Conservation (phyloP, 2,888 invertebrate genomes). For the Allophyes oxyacanthae region DNA sequence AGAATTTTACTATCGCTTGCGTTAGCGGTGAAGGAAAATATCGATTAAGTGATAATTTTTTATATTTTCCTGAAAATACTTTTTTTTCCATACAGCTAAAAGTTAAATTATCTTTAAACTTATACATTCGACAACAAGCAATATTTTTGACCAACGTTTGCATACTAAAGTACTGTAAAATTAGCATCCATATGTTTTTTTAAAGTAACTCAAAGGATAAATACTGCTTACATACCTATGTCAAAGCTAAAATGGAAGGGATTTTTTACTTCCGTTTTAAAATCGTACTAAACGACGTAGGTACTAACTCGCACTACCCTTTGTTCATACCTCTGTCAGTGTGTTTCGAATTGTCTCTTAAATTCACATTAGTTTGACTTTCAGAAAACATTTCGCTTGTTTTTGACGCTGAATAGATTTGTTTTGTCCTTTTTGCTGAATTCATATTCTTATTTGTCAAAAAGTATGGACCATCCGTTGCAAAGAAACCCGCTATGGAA, state of each 20-base stretch:
- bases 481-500: too few species aligned
- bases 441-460: too few species aligned
- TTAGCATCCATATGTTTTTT: slow-evolving; percentile 41
- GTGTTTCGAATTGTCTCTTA: slow-evolving; percentile 39
- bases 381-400: background rate
- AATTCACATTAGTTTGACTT: slow-evolving; percentile 29
- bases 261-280: slow-evolving; percentile 52
- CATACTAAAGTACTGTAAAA: slow-evolving; percentile 10
- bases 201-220: slow-evolving; percentile 54
- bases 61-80: too few species aligned
- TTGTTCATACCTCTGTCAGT: slow-evolving; percentile 42
- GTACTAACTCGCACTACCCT: slow-evolving; percentile 52
- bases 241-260: slow-evolving; percentile 65
- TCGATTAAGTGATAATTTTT: too few species aligned
- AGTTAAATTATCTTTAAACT: too few species aligned
- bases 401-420: background rate
- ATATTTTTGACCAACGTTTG: too few species aligned
- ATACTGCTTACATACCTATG: slow-evolving; percentile 64
- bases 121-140: too few species aligned
- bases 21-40: too few species aligned
- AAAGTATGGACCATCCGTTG: too few species aligned
- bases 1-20: too few species aligned
- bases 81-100: too few species aligned
- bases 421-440: too few species aligned
- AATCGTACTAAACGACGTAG: slow-evolving; percentile 49